Base-by-base conservation (phyloP, 2,888 invertebrate genomes). In the Eucera pruinosa region DNA sequence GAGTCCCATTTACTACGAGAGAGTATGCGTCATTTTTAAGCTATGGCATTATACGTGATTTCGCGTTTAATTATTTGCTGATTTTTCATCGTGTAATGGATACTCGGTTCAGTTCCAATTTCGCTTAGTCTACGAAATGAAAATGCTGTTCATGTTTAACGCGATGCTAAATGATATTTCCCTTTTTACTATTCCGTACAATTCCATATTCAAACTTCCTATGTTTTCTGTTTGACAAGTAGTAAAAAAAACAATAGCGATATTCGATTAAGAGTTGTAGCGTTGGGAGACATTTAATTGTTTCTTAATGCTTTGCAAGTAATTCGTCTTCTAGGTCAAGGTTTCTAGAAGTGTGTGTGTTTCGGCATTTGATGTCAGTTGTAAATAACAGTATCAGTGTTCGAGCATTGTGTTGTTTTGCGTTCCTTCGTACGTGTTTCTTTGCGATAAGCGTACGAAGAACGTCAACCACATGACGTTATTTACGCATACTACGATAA, bases 281-380 rank as follows among this genome's bases (percentile, higher is more conserved):
- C 15, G 11, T 20, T 54, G 39, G 25, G 23, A 45, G n/a, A 30
- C 11, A 25, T 36, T 58, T 67, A 62, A 45, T 45, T 67, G 64
- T 61, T 30, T 68, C 65, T 55, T 62, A 68, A 70, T 23, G 70
- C 58, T 69, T 67, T 64, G 52, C 48, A 52, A 74, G 70, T 65
- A 65, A 70, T 74, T 33, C 33, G 55, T 23, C 54, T 80, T 77
- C 58, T 80, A 58, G 81, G 81, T 81, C 81, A 81, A 81, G 81
- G 81, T 61, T 71, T 66, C 48, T 11, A n/a, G 25, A 57, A 62
- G 60, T 65, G 61, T 65, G 61, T 48, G 36, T 13, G 54, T 73
- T 79, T 75, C 65, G 75, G 55, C 50, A 52, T 75, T 60, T 43
- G 50, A 61, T 69, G 36, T 55, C 55, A 20, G n/a, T 52, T 73